A percentile compares a stretch with the other conserved stretches of the same genome.
These are phyloP conservation scores for Ophiodon elongatus DNA, from an alignment of 2,113 vertebrate genomes.

Conservation along the genomic window DNA sequence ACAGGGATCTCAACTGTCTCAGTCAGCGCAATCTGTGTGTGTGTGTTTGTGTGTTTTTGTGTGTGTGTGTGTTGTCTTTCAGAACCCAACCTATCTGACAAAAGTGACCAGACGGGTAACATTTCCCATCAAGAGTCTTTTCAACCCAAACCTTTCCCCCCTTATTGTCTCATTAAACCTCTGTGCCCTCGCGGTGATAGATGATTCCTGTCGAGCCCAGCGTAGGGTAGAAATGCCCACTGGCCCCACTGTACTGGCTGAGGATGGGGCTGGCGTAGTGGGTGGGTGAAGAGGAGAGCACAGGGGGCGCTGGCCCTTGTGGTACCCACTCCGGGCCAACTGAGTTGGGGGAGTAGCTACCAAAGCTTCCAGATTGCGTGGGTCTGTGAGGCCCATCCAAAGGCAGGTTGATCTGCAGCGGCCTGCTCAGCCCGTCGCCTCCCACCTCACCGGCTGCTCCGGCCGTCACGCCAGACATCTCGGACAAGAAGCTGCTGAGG, in stretches of 20 bases:
- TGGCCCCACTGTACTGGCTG: conserved; percentile 90
- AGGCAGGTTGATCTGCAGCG: conserved; percentile 85
- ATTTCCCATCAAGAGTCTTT: conserved; percentile 47
- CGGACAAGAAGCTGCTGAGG: conserved; percentile 92
- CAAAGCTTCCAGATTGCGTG: conserved; percentile 87
- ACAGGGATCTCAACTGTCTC: conserved; percentile 66
- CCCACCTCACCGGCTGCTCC: conserved; percentile 76
- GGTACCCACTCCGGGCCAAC: conserved; percentile 84
- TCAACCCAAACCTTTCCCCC: conserved; percentile 7
- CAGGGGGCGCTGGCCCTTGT: conserved; percentile 85
- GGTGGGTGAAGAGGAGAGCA: conserved; percentile 85
- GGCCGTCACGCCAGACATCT: conserved; percentile 91
- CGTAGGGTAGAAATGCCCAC: conserved; percentile 91
- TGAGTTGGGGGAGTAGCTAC: conserved; percentile 88
- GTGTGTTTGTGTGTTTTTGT: conserved; percentile 27
- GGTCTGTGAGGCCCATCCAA: conserved; percentile 88
- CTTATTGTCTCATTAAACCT: conserved; percentile 84
- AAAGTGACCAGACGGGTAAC: conserved; percentile 43
- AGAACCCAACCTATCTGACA: conserved; percentile 31
- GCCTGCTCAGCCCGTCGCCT: conserved; percentile 84
- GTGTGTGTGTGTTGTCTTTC: conserved; percentile 33
- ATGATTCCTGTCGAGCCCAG: conserved; percentile 85
- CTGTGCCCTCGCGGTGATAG: conserved; percentile 93
- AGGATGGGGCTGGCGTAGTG: conserved; percentile 89
- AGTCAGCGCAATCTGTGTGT: conserved; percentile 71